Evolutionary conservation across 2,888 invertebrate genomes (phyloP), one percentile per base, ranked within the genome.

Genomic region (Drosophila tripunctata): DNA sequence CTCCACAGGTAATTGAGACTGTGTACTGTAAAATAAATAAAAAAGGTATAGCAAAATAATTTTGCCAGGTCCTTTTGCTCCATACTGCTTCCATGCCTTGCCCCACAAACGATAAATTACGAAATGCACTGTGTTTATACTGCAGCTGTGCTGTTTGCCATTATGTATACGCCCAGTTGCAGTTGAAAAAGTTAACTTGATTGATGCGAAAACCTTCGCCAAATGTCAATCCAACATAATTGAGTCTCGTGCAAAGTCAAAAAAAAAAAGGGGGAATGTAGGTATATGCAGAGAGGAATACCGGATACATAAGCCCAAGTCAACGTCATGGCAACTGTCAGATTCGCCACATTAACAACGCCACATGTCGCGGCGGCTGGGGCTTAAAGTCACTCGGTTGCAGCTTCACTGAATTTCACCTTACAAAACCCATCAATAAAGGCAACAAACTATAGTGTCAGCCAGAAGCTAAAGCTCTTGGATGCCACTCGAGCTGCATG

Each of bases 161-260:
- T 75, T 81, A 65, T 67, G 81, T 75, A 75, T 78, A 78, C 74
- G 78, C 73, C 75, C 60, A 19, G 66, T 64, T 73, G 75, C 48
- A 65, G 58, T 15, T 65, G 48, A 79, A 70, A 80, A 75, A 71
- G 62, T 70, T 60, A 71, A 74, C 76, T 87, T 89, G 89, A 89
- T 88, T 88, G 88, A 89, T 89, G 88, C 74, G 83, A 70, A 86
- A 81, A 75, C 78, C 79, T 79, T 83, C 80, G 73, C 74, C 74
- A 83, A 86, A 80, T 89, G 87, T 86, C 89, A 89, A 87, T 87
- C 76, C 77, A 75, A 72, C 76, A 84, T 89, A 89, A 89, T 89
- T 88, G 87, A 79, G 88, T 87, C 77, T 67, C 75, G 73, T 75
- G 73, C 67, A 50, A 70, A 51, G 54, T 65, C 35, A 45, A 65